These are phyloP conservation scores for Scaptomyza hsui DNA, from an alignment of 1,140 invertebrate species.

Conservation along the genomic window DNA sequence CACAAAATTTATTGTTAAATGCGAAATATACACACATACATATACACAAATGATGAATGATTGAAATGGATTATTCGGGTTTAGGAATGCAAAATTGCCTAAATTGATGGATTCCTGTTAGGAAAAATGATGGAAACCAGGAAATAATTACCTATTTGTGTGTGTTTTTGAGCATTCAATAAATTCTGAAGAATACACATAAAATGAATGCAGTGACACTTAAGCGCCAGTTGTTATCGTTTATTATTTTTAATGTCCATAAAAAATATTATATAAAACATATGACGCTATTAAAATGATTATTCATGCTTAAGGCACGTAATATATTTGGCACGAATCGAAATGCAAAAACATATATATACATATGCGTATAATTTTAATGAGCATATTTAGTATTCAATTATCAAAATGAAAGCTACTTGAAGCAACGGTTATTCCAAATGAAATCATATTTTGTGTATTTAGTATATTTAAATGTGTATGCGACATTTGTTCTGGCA, in stretches of 20 bases:
- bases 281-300: conserved; percentile 6
- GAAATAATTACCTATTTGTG: background rate
- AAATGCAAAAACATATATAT: background rate
- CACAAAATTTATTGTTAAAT: conserved; percentile 4
- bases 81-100: no score
- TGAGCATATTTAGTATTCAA: conserved; percentile 33
- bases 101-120: background rate
- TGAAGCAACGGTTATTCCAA: conserved; percentile 13
- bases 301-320: conserved; percentile 1
- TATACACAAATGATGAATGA: conserved; percentile 27
- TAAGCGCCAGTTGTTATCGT: conserved; percentile 4
- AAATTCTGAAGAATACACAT: background rate
- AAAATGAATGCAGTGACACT: background rate
- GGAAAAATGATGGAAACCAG: background rate
- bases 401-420: conserved; percentile 6
- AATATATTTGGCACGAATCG: conserved; percentile 8
- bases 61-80: background rate
- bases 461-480: background rate
- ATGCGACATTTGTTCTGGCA: conserved; percentile 14
- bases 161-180: background rate
- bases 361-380: conserved; percentile 12
- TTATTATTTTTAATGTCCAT: background rate
- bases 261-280: background rate
- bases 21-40: background rate
- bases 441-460: conserved; percentile 18